Evolutionary conservation across 53 echinoderm and acorn worm genomes (phyloP).

Genomic region (Temnopleurus reevesii): DNA sequence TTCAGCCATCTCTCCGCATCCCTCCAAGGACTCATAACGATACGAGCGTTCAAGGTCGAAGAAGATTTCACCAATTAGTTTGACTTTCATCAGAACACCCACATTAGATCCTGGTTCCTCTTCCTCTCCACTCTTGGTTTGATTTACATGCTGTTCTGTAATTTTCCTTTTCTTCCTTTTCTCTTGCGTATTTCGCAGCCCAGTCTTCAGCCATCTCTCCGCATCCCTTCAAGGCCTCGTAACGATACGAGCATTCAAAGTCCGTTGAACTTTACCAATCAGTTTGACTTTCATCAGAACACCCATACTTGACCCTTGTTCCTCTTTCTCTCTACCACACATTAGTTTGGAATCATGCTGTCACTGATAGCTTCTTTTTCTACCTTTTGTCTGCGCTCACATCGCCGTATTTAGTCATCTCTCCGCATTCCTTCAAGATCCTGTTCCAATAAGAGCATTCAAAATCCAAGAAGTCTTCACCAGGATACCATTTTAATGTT

Average conservation of each 20-base stretch:
- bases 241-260: slow-evolving; percentile 84
- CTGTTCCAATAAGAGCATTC: no score
- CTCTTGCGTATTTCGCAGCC: no score
- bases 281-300: slow-evolving; percentile 83
- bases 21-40: slow-evolving; percentile 78
- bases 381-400: slow-evolving; percentile 71
- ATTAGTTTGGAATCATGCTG: slow-evolving; percentile 91
- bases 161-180: no score
- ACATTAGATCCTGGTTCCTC: slow-evolving; percentile 73
- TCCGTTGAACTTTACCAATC: slow-evolving; percentile 65
- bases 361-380: slow-evolving; percentile 70
- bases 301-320: slow-evolving; percentile 85
- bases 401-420: neutral
- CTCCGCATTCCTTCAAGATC: neutral
- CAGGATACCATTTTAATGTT: no score
- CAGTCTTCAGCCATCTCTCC: slow-evolving; percentile 94
- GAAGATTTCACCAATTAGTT: slow-evolving; percentile 67
- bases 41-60: slow-evolving; percentile 84
- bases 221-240: slow-evolving; percentile 83
- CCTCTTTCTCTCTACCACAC: slow-evolving; percentile 73
- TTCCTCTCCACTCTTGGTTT: slow-evolving; percentile 69
- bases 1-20: slow-evolving; percentile 95
- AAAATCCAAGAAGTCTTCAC: no score
- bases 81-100: slow-evolving; percentile 76
- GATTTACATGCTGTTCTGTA: slow-evolving; percentile 67